Conservation (phyloP, 2,888 invertebrate genomes). For the Eupithecia centaureata region DNA sequence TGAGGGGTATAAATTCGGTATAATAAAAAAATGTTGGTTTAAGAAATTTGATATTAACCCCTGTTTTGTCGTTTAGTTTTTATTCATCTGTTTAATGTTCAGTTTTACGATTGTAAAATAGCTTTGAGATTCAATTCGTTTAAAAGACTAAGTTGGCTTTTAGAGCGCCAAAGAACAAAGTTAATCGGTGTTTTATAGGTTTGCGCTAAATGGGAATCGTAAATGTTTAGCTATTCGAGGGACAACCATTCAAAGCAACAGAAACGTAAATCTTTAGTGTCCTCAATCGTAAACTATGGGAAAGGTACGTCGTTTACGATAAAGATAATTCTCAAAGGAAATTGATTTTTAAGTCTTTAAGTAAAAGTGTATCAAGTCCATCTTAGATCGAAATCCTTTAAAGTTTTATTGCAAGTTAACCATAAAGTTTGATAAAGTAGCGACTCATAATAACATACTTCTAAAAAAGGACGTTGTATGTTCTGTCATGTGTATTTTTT, state of each 20-base stretch:
- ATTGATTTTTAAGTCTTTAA: constrained; percentile 15
- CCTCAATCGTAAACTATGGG: constrained; percentile 50
- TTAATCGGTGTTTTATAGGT: constrained; percentile 42
- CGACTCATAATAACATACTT: no score
- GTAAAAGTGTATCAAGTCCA: background rate
- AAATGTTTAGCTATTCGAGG: constrained; percentile 42
- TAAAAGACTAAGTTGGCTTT: constrained; percentile 1
- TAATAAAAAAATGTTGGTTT: constrained; percentile 24
- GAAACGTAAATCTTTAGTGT: constrained; percentile 41
- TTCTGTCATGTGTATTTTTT: no score
- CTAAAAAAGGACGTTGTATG: no score
- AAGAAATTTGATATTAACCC: no score
- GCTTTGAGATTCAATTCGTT: constrained; percentile 1
- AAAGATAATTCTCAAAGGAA: constrained; percentile 2
- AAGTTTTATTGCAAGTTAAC: background rate
- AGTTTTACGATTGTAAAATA: background rate
- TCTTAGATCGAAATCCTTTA: background rate
- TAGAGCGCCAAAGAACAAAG: constrained; percentile 6
- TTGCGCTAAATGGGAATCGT: constrained; percentile 51
- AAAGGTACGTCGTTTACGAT: constrained; percentile 4
- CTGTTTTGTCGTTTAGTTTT: constrained; percentile 6
- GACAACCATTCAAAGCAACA: constrained; percentile 44
- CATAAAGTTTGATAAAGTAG: background rate
- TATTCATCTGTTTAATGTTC: constrained; percentile 4
- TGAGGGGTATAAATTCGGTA: constrained; percentile 65